Conservation (phyloP, 2,113 vertebrate genomes). For the Lepisosteus oculatus region DNA sequence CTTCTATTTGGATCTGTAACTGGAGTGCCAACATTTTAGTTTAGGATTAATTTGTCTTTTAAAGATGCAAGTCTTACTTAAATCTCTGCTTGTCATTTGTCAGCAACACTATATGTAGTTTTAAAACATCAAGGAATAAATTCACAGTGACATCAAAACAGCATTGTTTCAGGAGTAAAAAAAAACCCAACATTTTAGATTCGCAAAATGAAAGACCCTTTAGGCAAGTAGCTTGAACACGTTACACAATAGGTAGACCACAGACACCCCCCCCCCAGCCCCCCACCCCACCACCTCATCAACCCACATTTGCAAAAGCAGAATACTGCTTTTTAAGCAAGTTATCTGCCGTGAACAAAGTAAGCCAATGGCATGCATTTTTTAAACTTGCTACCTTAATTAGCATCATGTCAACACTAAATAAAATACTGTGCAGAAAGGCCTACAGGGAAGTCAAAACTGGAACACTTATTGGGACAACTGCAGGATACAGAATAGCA, state of each 20-base stretch:
- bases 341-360: constrained; percentile 6
- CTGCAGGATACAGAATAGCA: too few species aligned
- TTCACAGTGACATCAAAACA: constrained; percentile 7
- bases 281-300: not conserved
- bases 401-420: constrained; percentile 18
- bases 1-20: too few species aligned
- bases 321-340: constrained; percentile 14
- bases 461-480: not conserved
- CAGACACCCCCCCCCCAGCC: too few species aligned
- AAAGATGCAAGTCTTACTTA: too few species aligned
- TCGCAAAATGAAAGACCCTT: constrained; percentile 13
- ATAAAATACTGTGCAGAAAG: not conserved
- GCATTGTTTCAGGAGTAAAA: constrained; percentile 8
- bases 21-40: too few species aligned
- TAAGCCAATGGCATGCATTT: constrained; percentile 9
- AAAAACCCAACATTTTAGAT: constrained; percentile 13
- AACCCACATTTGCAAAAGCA: not conserved
- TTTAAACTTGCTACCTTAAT: constrained; percentile 14
- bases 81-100: too few species aligned
- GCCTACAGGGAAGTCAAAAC: constrained; percentile 1
- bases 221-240: not conserved
- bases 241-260: too few species aligned
- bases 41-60: too few species aligned
- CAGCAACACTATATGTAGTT: too few species aligned
- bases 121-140: constrained; percentile 5